phyloP scores from a whole-genome alignment of 1,140 invertebrate genomes.

The Lerema accius region DNA sequence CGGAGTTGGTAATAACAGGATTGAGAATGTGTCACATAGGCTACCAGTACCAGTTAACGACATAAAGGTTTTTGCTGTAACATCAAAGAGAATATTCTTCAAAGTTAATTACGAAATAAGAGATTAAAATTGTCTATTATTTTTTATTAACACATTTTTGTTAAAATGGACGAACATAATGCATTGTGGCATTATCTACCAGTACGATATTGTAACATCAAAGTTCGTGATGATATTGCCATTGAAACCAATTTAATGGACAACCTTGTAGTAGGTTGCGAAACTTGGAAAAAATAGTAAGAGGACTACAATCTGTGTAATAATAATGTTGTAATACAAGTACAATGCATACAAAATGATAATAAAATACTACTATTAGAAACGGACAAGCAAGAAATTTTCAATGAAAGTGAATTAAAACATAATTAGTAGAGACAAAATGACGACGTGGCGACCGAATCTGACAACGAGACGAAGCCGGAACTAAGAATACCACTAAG shows the following conservation, averaged over 20 bases:
- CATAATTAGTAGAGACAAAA: background rate
- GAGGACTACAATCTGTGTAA: background rate
- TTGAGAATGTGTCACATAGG: constrained; percentile 31
- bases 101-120: no score
- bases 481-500: constrained; percentile 12
- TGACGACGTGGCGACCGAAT: constrained; percentile 19
- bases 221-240: background rate
- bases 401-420: no score
- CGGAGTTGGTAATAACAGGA: constrained; percentile 37
- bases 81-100: constrained; percentile 3
- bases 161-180: background rate
- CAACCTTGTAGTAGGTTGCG: background rate
- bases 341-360: background rate
- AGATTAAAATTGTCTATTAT: no score
- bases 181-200: background rate
- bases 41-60: constrained; percentile 9
- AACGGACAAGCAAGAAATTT: no score
- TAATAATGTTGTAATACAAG: background rate
- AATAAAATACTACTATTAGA: no score
- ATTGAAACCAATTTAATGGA: background rate
- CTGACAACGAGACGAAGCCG: constrained; percentile 24
- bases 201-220: background rate
- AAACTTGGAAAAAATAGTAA: background rate
- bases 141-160: no score
- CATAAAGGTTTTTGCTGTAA: constrained; percentile 10